Evolutionary conservation across 2,888 invertebrate genomes (phyloP).

Genomic region (Deroplatys truncata): DNA sequence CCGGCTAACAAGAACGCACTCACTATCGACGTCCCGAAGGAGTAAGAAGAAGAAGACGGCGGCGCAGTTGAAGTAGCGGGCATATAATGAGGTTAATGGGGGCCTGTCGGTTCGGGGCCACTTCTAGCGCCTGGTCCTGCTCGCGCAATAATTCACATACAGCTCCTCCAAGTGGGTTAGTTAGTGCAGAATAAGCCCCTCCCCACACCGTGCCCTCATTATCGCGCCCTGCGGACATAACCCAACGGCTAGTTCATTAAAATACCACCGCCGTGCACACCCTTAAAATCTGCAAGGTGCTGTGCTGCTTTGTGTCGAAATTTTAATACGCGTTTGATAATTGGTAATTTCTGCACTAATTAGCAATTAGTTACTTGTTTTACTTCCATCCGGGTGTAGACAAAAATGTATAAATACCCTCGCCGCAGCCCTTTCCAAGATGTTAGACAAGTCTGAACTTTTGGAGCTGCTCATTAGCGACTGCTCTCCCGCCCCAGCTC

Average conservation of each 20-base stretch:
- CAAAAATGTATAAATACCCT: background rate
- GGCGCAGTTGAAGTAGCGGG: background rate
- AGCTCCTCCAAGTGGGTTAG: background rate
- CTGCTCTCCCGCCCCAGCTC: background rate
- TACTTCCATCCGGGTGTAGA: background rate
- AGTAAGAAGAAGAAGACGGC: background rate
- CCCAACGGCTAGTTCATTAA: background rate
- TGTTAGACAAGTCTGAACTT: background rate
- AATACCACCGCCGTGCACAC: background rate
- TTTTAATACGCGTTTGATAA: background rate
- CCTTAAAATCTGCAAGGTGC: background rate
- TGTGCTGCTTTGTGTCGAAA: background rate
- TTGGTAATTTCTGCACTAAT: background rate
- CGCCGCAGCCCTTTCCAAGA: background rate
- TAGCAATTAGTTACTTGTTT: background rate
- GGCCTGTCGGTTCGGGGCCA: background rate
- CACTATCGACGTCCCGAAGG: background rate
- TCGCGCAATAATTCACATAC: background rate
- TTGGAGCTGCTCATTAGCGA: background rate
- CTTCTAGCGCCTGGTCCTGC: background rate
- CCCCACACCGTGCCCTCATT: background rate
- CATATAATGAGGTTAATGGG: background rate
- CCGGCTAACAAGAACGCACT: background rate
- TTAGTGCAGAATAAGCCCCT: background rate
- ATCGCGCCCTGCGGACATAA: background rate